A percentile compares a stretch with the other conserved stretches of the same genome.
phyloP scores from a whole-genome alignment of 2,888 invertebrate species.

The Eupithecia dodoneata region DNA sequence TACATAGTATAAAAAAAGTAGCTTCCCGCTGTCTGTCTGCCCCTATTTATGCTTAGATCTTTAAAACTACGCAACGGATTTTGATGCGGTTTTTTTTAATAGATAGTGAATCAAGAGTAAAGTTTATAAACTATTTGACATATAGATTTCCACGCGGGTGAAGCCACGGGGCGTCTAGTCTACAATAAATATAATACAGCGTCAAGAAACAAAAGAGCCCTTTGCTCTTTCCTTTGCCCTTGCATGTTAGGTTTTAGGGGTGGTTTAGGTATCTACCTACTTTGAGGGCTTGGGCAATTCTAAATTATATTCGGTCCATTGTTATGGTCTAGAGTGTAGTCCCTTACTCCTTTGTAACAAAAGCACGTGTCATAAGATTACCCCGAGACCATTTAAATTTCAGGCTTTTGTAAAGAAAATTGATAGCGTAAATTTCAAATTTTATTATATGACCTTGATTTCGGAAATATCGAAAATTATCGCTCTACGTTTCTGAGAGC shows the following conservation, averaged over 20 bases:
- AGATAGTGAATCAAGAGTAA: no score
- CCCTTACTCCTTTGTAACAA: conserved; percentile 40
- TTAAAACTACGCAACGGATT: no score
- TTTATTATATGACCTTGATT: not conserved
- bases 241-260: conserved; percentile 47
- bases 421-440: conserved; percentile 11
- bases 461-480: not conserved
- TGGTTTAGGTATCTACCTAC: not conserved
- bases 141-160: no score
- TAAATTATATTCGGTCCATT: conserved; percentile 56
- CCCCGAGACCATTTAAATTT: conserved; percentile 15
- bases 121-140: no score
- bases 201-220: conserved; percentile 51
- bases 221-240: conserved; percentile 40
- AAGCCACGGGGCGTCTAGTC: not conserved
- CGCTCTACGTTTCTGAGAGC: not conserved
- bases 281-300: conserved; percentile 45
- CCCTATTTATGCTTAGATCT: no score
- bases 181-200: not conserved
- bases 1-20: no score
- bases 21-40: no score
- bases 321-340: conserved; percentile 49
- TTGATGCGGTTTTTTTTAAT: no score
- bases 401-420: conserved; percentile 7
- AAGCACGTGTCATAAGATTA: conserved; percentile 19